Base-by-base conservation (phyloP, 2,888 invertebrate genomes). In the Cryptosula pallasiana region DNA sequence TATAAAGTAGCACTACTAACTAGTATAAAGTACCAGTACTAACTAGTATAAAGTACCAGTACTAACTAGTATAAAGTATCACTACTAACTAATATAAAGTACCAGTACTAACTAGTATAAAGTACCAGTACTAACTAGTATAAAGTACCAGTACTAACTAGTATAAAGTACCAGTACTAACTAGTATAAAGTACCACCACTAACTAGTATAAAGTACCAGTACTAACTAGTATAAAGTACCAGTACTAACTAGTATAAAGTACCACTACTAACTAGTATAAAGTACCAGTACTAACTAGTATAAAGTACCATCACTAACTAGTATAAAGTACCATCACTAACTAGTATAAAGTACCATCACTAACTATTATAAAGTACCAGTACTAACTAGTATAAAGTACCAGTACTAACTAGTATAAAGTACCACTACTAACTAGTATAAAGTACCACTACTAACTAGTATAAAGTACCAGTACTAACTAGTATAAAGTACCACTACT, bases 91-190 rank as follows among this genome's bases (percentile, higher is more conserved):
- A 9, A 13, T 20, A 45, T 20, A 13, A 45, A 76, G 77, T 75
- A 84, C 76, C 90, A 45, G 9, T 45, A 45, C 5, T 45, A 20
- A 45, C 45, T 45, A 45, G 9, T 45, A 45, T 45, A 45, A 5
- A 45, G 5, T 13, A 20, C 20, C 20, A 45, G 45, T 45, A 45
- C 45, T 45, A n/a, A 5, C 45, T 45, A 45, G 9, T 13, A 45
- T 20, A 13, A 20, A 45, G 9, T 5, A 45, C 45, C 20, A 45
- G 9, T 45, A 45, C 5, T 20, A 20, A 45, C 45, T 45, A 45
- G 9, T 45, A 45, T 45, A 45, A 5, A 45, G 5, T 13, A 20
- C 45, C 20, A 45, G 45, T 45, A 45, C 45, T 45, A n/a, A n/a
- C n/a, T n/a, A n/a, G n/a, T n/a, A n/a, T n/a, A n/a, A n/a, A n/a